Base-by-base conservation (phyloP, 2,113 vertebrate species). In the Pachypanchax playfairii region DNA sequence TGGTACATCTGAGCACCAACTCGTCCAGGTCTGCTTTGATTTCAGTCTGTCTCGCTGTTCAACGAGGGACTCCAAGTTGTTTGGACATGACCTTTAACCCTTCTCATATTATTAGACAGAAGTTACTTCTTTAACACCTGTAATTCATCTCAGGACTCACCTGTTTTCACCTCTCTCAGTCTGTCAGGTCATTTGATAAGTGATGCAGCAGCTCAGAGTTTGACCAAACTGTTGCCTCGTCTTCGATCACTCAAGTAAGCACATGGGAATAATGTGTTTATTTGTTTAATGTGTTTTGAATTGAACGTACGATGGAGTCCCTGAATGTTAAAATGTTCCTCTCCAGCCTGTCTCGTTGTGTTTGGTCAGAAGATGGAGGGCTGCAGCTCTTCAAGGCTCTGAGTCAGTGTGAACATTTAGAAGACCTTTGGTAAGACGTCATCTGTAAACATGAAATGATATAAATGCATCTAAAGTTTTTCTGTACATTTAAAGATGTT, bases 241-340 rank as follows among this genome's bases (percentile, higher is more conserved):
- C 83, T 96, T 21, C 86, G 43, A 59, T 87, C 57, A 1, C 74
- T 95, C 1, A 84, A 89, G 94, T 95, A 87, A 90, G 84, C 14
- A n/a, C 22, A 24, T 0, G 13, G 1, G 6, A 7, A 26, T 25
- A 17, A n/a, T n/a, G n/a, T n/a, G n/a, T n/a, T n/a, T n/a, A n/a
- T n/a, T n/a, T n/a, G n/a, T n/a, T n/a, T n/a, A n/a, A n/a, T n/a
- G n/a, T n/a, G n/a, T n/a, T n/a, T n/a, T n/a, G n/a, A n/a, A n/a
- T n/a, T n/a, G n/a, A n/a, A n/a, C n/a, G n/a, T n/a, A n/a, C n/a
- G n/a, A n/a, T n/a, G n/a, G n/a, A n/a, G n/a, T n/a, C n/a, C n/a
- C n/a, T n/a, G n/a, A n/a, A n/a, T n/a, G n/a, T 1, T 0, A 20
- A 36, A 42, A n/a, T 20, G 5, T 15, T 82, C 31, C 41, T 6